These are phyloP conservation scores for Charina bottae DNA, from an alignment of 2,113 vertebrate genomes.

Conservation along the genomic window DNA sequence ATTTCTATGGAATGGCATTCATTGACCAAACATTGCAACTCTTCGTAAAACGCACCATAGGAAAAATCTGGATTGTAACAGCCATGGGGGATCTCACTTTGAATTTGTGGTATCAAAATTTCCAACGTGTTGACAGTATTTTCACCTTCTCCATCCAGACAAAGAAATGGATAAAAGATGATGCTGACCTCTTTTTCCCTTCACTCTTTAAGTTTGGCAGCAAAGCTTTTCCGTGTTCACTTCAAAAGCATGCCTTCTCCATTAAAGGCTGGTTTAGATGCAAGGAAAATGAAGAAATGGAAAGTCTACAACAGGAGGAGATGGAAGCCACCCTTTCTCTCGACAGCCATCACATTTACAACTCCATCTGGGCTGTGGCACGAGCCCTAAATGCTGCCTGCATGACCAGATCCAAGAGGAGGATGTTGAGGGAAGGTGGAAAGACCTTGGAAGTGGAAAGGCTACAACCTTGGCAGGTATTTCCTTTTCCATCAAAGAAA, in stretches of 20 bases:
- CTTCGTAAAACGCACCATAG: neutral
- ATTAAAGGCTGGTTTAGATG: neutral
- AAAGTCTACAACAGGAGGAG: neutral
- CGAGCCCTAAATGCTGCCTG: neutral
- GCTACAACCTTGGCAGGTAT: neutral
- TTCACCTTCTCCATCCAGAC: neutral
- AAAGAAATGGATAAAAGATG: neutral
- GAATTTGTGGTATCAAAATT: neutral
- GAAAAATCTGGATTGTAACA: neutral
- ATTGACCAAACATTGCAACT: fast-evolving
- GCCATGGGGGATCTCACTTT: neutral
- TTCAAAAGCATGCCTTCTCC: fast-evolving
- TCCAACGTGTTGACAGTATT: neutral
- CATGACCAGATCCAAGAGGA: neutral
- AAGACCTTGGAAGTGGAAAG: neutral
- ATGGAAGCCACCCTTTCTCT: neutral
- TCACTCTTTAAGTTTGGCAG: neutral
- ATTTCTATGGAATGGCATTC: neutral
- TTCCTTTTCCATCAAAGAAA: neutral
- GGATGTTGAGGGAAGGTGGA: neutral
- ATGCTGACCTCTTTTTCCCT: neutral
- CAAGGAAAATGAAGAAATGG: neutral
- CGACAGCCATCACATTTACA: neutral
- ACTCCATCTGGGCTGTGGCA: neutral
- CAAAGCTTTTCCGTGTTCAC: neutral